These are phyloP conservation scores for Psix sp. DNA, from an alignment of 1,140 invertebrate species.

Conservation along the genomic window DNA sequence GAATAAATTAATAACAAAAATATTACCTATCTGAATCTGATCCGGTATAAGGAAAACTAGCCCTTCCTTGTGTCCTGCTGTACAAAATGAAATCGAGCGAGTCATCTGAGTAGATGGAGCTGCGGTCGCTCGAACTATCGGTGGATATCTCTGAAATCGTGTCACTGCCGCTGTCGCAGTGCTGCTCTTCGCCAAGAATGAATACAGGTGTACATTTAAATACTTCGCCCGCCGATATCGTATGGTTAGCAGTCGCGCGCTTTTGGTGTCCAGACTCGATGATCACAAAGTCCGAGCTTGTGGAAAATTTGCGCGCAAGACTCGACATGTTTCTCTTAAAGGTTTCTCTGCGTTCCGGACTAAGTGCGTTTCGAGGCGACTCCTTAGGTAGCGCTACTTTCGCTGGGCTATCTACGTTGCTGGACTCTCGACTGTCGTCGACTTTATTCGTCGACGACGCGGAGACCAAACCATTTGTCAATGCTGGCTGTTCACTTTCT, in stretches of 20 bases:
- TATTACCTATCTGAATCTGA: conserved; percentile 60
- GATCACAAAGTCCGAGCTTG: conserved; percentile 69
- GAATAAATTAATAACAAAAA: background rate
- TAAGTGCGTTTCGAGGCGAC: conserved; percentile 68
- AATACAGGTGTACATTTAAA: conserved; percentile 78
- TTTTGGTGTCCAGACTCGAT: conserved; percentile 65
- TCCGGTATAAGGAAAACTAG: conserved; percentile 71
- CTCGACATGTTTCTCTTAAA: conserved; percentile 77
- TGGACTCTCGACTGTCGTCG: conserved; percentile 27
- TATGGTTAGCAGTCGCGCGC: conserved; percentile 74
- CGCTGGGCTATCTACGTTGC: conserved; percentile 26
- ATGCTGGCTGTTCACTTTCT: no score
- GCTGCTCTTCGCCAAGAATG: conserved; percentile 76
- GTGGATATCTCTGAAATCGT: conserved; percentile 79
- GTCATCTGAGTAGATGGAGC: conserved; percentile 79
- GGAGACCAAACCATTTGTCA: no score
- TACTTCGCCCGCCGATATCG: conserved; percentile 75
- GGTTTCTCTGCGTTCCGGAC: conserved; percentile 73
- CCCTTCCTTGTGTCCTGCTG: conserved; percentile 70
- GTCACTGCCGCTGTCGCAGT: conserved; percentile 78
- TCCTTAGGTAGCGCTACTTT: conserved; percentile 11
- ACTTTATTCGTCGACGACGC: conserved; percentile 26
- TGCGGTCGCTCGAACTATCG: conserved; percentile 79
- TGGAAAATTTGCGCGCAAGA: conserved; percentile 73
- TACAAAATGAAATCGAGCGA: conserved; percentile 76